Base-by-base conservation (phyloP, 1,140 invertebrate genomes). In the Conus betulinus region DNA sequence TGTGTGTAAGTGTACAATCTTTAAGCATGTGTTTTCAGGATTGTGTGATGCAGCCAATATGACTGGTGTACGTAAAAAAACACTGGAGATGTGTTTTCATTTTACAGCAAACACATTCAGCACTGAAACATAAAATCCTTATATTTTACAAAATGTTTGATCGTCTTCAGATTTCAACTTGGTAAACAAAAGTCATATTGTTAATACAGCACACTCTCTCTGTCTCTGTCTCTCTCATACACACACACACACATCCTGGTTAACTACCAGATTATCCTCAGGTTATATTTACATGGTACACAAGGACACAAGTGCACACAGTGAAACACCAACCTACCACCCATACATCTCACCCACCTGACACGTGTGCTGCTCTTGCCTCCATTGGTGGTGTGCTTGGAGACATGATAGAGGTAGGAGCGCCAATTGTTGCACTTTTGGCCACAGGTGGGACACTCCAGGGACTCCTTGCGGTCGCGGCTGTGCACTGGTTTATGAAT, bases 401-500 rank as follows among this genome's bases (percentile, higher is more conserved):
- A 87, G 63, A 88, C 55, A 84, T 90, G 89, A 63, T 90, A 90
- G 25, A 90, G 81, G 57, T 90, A 90, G 67, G 89, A 84, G 8
- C 89, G 57, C 89, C 89, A 90, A 67, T 90, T 90, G 25, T 81
- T 85, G 83, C 89, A 90, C 25, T 87, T 25, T 57, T 90, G 87
- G 82, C 89, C 87, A 74, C 89, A 90, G 15, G 67, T 88, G 25
- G 87, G 87, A 82, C 89, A 90, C 6, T 82, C 67, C 25, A 90
- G 88, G 17, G 89, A 85, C 25, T 87, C 89, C 27, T 87, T 88
- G 52, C 89, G 89, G 23, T 85, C 83, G 25, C 85, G 82, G 63
- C 85, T 82, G 60, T 90, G 89, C 13, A 90, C 89, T 23, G 89
- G 89, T 53, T 88, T 74, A 63, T 90, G 89, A 55, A 84, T 63